phyloP scores from a whole-genome alignment of 1,140 invertebrate species.

The Glomeris maerens region DNA sequence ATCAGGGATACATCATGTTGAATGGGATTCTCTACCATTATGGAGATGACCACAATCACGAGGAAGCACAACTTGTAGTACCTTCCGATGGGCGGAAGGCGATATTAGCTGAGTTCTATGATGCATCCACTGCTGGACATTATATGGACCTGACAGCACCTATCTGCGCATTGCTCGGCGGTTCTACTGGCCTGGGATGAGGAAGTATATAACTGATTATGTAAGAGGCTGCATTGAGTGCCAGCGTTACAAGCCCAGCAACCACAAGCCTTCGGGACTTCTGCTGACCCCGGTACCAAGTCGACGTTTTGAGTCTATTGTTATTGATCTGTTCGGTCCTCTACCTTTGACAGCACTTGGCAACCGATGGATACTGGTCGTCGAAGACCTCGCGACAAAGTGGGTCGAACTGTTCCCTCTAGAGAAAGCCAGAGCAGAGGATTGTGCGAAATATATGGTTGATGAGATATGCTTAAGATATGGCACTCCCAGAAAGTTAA shows the following conservation, averaged over 20 bases:
- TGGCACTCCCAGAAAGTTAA: neutral
- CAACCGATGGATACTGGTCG: neutral
- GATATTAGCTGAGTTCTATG: neutral
- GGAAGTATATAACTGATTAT: slow-evolving; percentile 10
- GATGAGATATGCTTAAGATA: slow-evolving; percentile 8
- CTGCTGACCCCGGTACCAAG: neutral
- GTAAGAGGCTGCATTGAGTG: slow-evolving; percentile 3
- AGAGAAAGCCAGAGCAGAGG: neutral
- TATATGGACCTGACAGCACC: slow-evolving; percentile 1
- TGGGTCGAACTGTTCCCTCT: slow-evolving; percentile 3
- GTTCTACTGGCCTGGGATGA: slow-evolving; percentile 3
- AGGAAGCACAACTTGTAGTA: no score
- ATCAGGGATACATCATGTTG: no score
- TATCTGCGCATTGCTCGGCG: neutral
- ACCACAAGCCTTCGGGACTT: neutral
- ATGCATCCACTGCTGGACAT: slow-evolving; percentile 7
- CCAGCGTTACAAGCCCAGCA: neutral
- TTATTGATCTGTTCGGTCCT: slow-evolving; percentile 2
- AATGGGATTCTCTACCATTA: no score
- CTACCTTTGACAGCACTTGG: neutral
- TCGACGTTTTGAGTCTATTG: neutral
- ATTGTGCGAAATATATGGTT: slow-evolving; percentile 4
- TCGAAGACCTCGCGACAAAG: slow-evolving; percentile 2
- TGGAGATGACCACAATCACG: no score
- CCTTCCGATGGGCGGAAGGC: neutral